phyloP scores from a whole-genome alignment of 1,140 invertebrate species.

The Lysiphlebus fabarum region DNA sequence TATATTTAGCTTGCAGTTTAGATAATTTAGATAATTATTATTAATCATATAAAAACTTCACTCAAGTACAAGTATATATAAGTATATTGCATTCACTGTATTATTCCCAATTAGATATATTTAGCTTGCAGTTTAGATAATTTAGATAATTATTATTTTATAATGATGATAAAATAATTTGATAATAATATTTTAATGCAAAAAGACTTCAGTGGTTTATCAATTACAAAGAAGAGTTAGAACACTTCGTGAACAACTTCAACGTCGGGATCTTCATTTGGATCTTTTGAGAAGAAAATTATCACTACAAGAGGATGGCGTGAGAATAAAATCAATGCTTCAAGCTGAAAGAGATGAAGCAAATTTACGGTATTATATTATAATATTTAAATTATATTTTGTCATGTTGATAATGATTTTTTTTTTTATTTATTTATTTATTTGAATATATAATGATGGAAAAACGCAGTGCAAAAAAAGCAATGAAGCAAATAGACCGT shows the following conservation, averaged over 20 bases:
- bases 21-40: no score
- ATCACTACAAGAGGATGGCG: constrained; percentile 74
- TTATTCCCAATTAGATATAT: no score
- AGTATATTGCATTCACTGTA: no score
- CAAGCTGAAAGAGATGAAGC: constrained; percentile 74
- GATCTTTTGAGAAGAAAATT: constrained; percentile 84
- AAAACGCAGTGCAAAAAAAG: constrained; percentile 63
- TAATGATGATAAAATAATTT: no score
- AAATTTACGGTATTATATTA: constrained; percentile 56
- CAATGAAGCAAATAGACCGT: constrained; percentile 73
- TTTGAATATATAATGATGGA: background rate
- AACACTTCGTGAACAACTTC: constrained; percentile 80
- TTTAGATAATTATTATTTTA: no score
- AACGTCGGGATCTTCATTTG: constrained; percentile 85
- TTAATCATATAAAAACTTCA: no score
- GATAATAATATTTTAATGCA: no score
- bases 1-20: no score
- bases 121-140: no score
- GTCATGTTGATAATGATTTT: no score
- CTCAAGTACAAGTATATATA: no score
- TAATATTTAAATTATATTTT: background rate
- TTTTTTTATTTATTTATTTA: constrained; percentile 7
- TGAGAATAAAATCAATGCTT: constrained; percentile 63
- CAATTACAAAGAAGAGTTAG: constrained; percentile 78
- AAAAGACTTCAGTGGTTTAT: constrained; percentile 76